These are phyloP conservation scores for Pangasius larnaudii DNA, from an alignment of 2,797 vertebrate genomes.

Conservation along the genomic window DNA sequence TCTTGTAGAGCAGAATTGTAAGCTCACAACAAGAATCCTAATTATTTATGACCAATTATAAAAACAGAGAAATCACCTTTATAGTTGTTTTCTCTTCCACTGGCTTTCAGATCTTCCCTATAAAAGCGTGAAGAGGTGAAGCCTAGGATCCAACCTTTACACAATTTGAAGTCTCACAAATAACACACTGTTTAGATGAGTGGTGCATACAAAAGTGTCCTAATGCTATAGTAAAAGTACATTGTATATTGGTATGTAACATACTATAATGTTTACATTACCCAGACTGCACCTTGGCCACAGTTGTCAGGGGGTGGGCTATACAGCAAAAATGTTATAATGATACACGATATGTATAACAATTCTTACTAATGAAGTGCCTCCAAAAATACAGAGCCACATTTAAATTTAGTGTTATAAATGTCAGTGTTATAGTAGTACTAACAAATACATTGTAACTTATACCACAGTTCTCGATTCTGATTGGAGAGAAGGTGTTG, in stretches of 20 bases:
- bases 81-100: not conserved
- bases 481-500: not conserved
- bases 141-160: not conserved
- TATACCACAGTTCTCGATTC: not conserved
- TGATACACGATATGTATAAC: not conserved
- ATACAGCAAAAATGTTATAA: not conserved
- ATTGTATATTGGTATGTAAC: slow-evolving; percentile 19
- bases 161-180: slow-evolving; percentile 10
- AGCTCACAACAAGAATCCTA: slow-evolving; percentile 28
- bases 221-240: slow-evolving; percentile 22
- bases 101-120: slow-evolving; percentile 20
- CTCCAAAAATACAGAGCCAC: slow-evolving; percentile 20
- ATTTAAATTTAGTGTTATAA: slow-evolving; percentile 10
- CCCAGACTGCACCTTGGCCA: slow-evolving; percentile 18
- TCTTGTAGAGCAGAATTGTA: slow-evolving; percentile 35
- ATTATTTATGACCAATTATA: slow-evolving; percentile 21
- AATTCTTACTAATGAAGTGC: slow-evolving; percentile 19
- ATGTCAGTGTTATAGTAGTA: not conserved
- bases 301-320: not conserved
- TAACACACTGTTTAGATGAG: not conserved
- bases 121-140: not conserved
- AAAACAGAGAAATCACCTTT: slow-evolving; percentile 6
- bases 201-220: slow-evolving; percentile 16
- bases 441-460: not conserved
- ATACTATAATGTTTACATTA: slow-evolving; percentile 50